Percentiles rank a stretch among this genome's conserved stretches.
Evolutionary conservation across 2,113 vertebrate genomes (phyloP).

Genomic region (Nettapus auritus): DNA sequence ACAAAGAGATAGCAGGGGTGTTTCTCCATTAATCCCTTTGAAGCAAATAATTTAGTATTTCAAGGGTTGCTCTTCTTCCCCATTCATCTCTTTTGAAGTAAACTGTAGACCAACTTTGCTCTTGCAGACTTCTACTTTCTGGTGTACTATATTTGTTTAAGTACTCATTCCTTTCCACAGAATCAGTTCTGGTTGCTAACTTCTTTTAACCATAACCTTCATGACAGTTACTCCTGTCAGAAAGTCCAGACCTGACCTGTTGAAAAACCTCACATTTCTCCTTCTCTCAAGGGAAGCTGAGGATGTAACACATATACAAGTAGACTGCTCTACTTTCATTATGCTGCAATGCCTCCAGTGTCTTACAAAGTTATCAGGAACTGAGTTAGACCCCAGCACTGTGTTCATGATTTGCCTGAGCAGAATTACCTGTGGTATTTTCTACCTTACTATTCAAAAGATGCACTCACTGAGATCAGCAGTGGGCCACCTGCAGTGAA

Average conservation of each 20-base stretch:
- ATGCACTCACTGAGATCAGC: neutral
- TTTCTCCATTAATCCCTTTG: neutral
- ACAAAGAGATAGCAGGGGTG: neutral
- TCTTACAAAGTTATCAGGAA: neutral
- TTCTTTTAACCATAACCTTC: neutral
- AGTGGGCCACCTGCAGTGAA: neutral
- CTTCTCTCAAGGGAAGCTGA: neutral
- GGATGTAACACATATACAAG: rapidly evolving
- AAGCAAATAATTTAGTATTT: neutral
- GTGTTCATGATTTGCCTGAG: neutral
- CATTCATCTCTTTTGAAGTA: neutral
- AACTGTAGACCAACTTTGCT: neutral
- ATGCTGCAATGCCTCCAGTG: neutral
- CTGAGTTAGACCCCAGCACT: neutral
- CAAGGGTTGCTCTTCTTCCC: neutral
- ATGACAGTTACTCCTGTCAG: neutral
- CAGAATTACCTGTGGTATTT: neutral
- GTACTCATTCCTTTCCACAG: neutral
- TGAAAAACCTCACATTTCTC: neutral
- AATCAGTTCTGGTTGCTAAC: neutral
- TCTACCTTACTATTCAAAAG: neutral
- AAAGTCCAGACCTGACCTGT: neutral
- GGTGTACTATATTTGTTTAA: neutral
- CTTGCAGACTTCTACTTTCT: neutral
- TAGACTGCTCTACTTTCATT: rapidly evolving